Evolutionary conservation across 2,797 vertebrate species (phyloP).

Genomic region (Molossus alvarezi): DNA sequence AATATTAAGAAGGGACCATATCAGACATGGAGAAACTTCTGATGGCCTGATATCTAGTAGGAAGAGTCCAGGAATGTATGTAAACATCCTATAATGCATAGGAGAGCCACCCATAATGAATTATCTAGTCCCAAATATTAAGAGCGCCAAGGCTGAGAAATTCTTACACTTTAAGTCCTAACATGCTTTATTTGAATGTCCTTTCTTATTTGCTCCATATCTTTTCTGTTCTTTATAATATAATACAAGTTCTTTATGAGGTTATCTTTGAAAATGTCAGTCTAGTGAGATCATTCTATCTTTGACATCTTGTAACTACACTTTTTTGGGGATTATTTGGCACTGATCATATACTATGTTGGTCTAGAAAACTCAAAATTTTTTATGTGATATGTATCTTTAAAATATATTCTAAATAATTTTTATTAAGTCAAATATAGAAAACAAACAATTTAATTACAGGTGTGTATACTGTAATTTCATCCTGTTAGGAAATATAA

Average conservation of each 20-base stretch:
- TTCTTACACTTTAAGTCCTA: not conserved
- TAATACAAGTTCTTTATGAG: not conserved
- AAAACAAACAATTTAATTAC: not conserved
- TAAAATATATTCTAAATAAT: not conserved
- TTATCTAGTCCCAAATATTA: not conserved
- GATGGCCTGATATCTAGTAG: not conserved
- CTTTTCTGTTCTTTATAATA: not conserved
- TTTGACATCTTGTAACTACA: not conserved
- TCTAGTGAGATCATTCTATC: not conserved
- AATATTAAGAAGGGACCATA: not conserved
- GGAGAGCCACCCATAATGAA: not conserved
- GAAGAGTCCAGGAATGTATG: not conserved
- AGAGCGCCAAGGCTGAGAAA: not conserved
- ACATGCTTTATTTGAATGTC: not conserved
- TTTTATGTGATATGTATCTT: not conserved
- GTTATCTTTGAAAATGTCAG: not conserved
- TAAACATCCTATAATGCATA: not conserved
- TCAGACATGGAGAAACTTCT: not conserved
- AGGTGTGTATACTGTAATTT: not conserved
- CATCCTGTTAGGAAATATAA: not conserved
- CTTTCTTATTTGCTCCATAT: not conserved
- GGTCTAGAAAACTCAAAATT: not conserved
- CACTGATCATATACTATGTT: not conserved
- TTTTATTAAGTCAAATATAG: not conserved
- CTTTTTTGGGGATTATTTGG: not conserved